These are phyloP conservation scores for Thaumatotibia leucotreta DNA, from an alignment of 1,140 invertebrate genomes.

Conservation along the genomic window DNA sequence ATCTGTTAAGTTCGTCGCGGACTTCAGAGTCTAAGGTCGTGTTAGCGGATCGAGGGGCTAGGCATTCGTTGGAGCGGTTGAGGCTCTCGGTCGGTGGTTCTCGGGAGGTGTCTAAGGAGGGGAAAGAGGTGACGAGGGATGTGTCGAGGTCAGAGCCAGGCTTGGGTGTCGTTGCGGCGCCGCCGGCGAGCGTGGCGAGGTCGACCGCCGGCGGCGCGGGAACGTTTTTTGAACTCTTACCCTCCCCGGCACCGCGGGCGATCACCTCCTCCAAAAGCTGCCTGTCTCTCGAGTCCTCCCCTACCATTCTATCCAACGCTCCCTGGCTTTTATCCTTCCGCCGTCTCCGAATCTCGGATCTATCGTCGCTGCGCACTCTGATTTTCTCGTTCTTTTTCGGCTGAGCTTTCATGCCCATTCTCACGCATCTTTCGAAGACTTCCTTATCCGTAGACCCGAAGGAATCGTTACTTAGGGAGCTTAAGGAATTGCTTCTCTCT, in stretches of 20 bases:
- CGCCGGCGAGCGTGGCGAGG: conserved; percentile 57
- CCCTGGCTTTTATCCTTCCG: conserved; percentile 27
- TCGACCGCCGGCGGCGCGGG: conserved; percentile 62
- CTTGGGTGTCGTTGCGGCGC: conserved; percentile 35
- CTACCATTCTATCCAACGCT: conserved; percentile 49
- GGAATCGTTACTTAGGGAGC: conserved; percentile 81
- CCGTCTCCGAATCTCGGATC: conserved; percentile 25
- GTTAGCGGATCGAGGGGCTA: conserved; percentile 46
- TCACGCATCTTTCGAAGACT: conserved; percentile 88
- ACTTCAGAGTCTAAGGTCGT: conserved; percentile 50
- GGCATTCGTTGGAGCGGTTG: conserved; percentile 62
- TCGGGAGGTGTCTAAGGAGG: conserved; percentile 8
- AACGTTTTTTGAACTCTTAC: conserved; percentile 66
- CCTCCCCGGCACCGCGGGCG: conserved; percentile 44
- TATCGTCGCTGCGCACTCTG: conserved; percentile 22
- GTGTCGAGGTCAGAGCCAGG: conserved; percentile 24
- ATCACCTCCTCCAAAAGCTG: conserved; percentile 55
- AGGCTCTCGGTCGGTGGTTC: conserved; percentile 24
- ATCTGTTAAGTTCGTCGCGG: conserved; percentile 58
- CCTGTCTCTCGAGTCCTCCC: conserved; percentile 42
- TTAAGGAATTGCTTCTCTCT: conserved; percentile 77
- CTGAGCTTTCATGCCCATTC: conserved; percentile 77
- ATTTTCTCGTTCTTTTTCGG: conserved; percentile 40
- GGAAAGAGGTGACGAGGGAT: conserved; percentile 32
- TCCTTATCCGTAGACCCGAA: conserved; percentile 84